A percentile compares a stretch with the other conserved stretches of the same genome.
phyloP scores from a whole-genome alignment of 2,113 vertebrate species.

The Gasterosteus aculeatus region DNA sequence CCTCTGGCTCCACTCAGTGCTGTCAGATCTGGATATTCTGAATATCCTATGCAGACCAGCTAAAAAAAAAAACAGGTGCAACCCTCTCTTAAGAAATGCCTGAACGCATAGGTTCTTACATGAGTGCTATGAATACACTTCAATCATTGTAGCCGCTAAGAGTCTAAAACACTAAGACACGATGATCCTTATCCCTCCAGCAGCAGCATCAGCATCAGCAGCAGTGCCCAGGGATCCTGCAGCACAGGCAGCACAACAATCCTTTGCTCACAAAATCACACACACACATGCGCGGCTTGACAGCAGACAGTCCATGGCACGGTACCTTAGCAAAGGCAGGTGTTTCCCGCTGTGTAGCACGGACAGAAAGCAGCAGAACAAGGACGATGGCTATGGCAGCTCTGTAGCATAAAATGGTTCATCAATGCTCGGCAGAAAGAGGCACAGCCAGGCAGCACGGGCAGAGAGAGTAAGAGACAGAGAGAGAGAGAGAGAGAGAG shows the following conservation, averaged over 20 bases:
- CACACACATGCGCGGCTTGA: constrained; percentile 57
- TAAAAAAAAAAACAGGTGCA: constrained; percentile 35
- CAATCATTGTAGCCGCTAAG: constrained; percentile 35
- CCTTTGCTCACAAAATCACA: constrained; percentile 40
- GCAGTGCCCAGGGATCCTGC: constrained; percentile 62
- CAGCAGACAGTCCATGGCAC: constrained; percentile 64
- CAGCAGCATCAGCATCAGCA: constrained; percentile 49
- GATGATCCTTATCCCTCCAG: constrained; percentile 55
- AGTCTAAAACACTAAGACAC: constrained; percentile 44
- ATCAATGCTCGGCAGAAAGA: constrained; percentile 79
- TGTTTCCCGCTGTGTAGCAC: constrained; percentile 76
- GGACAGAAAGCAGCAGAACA: constrained; percentile 60
- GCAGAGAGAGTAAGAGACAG: constrained; percentile 58
- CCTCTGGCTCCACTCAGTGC: constrained; percentile 56
- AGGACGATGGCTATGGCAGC: constrained; percentile 67
- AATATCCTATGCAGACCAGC: constrained; percentile 45
- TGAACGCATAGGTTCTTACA: constrained; percentile 8
- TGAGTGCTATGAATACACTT: constrained; percentile 42
- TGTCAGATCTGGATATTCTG: constrained; percentile 47
- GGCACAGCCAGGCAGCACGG: constrained; percentile 76
- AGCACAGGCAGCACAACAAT: constrained; percentile 67
- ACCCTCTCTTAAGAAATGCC: constrained; percentile 41
- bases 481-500: constrained; percentile 59
- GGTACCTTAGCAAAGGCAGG: constrained; percentile 74
- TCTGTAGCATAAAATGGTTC: constrained; percentile 82